phyloP scores from a whole-genome alignment of 2,113 vertebrate species.

The Xiphophorus couchianus region DNA sequence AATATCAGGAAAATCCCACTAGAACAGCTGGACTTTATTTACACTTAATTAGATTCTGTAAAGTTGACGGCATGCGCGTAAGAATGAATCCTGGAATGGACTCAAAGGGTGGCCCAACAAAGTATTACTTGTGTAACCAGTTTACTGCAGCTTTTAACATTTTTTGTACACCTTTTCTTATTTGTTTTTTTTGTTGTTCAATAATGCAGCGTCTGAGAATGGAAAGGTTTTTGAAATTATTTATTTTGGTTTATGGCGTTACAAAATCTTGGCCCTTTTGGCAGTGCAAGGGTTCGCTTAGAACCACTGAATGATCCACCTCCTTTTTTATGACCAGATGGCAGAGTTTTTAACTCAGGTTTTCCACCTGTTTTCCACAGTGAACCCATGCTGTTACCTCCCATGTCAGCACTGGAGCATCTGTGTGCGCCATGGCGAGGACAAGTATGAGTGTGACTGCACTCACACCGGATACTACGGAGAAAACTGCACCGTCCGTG shows the following conservation, averaged over 20 bases:
- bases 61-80: neutral
- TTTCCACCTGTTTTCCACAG: constrained; percentile 70
- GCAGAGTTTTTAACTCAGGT: neutral
- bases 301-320: neutral
- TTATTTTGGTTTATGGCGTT: too few species aligned
- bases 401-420: constrained; percentile 92
- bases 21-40: neutral
- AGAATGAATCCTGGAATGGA: neutral
- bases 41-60: neutral
- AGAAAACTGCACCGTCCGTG: constrained; percentile 91
- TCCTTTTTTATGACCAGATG: neutral
- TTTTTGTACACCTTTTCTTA: too few species aligned
- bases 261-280: neutral
- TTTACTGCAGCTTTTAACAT: neutral
- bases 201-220: too few species aligned
- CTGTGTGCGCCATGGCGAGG: constrained; percentile 82
- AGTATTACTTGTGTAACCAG: neutral
- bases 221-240: too few species aligned
- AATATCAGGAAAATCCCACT: neutral
- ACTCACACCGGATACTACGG: constrained; percentile 90
- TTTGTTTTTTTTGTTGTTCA: neutral
- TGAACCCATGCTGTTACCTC: constrained; percentile 91
- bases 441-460: constrained; percentile 92
- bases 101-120: neutral
- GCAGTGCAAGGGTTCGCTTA: neutral